phyloP scores from a whole-genome alignment of 2,113 vertebrate genomes.

The Cinclus mexicanus region DNA sequence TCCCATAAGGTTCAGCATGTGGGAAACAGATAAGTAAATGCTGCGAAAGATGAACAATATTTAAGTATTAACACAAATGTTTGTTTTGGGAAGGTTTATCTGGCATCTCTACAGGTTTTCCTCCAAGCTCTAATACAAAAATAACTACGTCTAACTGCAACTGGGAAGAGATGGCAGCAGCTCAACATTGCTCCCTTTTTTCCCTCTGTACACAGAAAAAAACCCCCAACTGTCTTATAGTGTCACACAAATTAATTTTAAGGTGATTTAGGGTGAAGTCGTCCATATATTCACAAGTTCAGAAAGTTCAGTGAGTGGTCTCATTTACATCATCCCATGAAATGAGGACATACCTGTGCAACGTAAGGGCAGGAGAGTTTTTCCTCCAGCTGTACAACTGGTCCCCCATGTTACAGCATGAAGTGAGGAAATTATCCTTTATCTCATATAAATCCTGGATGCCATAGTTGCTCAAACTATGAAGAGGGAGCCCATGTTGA shows the following conservation, averaged over 20 bases:
- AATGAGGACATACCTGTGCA: background rate
- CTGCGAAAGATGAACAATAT: conserved; percentile 42
- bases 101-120: conserved; percentile 8
- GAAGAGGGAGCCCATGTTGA: background rate
- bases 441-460: background rate
- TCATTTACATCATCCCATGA: background rate
- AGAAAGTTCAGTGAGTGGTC: background rate
- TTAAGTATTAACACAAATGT: conserved; percentile 59
- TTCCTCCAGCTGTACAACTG: background rate
- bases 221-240: background rate
- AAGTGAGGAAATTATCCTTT: background rate
- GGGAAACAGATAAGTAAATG: conserved; percentile 53
- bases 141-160: background rate
- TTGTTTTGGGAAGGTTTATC: conserved; percentile 56
- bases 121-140: conserved; percentile 44
- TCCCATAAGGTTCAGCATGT: conserved; percentile 55
- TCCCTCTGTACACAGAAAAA: background rate
- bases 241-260: background rate
- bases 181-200: conserved; percentile 22
- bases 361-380: background rate
- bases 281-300: background rate
- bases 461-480: background rate
- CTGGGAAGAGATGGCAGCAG: conserved; percentile 31
- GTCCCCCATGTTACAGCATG: accelerated
- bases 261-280: conserved; percentile 12